These are phyloP conservation scores for Mastomys coucha DNA, from an alignment of 2,113 vertebrate genomes.

Conservation along the genomic window DNA sequence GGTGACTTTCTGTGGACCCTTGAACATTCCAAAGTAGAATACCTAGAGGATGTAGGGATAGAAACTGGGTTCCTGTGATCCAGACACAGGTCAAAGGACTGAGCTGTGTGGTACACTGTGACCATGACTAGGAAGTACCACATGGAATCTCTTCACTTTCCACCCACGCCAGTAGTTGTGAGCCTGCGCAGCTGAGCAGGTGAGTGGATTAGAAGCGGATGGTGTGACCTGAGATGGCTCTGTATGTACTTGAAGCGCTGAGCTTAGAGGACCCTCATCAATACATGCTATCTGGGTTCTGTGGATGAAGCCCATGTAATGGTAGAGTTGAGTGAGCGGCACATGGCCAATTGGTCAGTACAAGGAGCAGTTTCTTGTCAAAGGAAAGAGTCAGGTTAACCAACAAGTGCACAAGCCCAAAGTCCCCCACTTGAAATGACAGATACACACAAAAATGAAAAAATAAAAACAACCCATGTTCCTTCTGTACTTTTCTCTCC, in stretches of 20 bases:
- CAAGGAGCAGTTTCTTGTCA: not conserved
- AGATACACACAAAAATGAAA: not conserved
- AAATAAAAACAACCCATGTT: not conserved
- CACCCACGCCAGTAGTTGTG: not conserved
- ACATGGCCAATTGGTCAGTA: not conserved
- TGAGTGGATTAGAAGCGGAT: not conserved
- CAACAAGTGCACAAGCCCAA: not conserved
- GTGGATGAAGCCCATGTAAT: too few relatives aligned
- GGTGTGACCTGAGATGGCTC: not conserved
- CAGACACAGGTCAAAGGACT: not conserved
- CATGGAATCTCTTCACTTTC: not conserved
- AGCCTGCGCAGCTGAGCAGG: not conserved
- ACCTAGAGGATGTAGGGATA: not conserved
- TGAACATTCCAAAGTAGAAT: not conserved
- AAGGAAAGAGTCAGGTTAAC: not conserved
- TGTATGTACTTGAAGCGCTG: not conserved
- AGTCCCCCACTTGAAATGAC: not conserved
- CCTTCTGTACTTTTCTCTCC: not conserved
- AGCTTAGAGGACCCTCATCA: not conserved
- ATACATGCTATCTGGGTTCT: not conserved
- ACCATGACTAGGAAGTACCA: not conserved
- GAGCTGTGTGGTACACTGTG: accelerated
- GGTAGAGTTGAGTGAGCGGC: not conserved
- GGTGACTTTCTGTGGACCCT: not conserved
- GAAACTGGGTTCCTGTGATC: not conserved